A percentile compares a stretch with the other conserved stretches of the same genome.
phyloP scores from a whole-genome alignment of 2,797 vertebrate species.

The Tokudaia muenninki region DNA sequence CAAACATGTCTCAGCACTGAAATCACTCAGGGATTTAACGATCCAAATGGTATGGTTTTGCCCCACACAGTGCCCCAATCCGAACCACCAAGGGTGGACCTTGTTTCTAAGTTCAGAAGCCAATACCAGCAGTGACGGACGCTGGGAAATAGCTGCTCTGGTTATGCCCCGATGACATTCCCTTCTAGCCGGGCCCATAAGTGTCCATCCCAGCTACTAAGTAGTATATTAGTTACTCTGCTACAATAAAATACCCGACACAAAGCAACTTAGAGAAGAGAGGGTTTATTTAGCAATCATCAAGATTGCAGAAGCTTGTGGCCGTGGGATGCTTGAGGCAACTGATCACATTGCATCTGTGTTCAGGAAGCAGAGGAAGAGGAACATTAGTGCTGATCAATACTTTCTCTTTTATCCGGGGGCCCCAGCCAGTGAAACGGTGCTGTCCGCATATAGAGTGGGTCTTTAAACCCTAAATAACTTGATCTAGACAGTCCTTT shows the following conservation, averaged over 20 bases:
- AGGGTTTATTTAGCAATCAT: not conserved
- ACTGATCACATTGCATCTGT: not conserved
- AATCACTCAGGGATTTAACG: constrained; percentile 2
- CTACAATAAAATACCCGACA: not conserved
- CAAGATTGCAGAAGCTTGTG: not conserved
- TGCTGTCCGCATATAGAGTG: not conserved
- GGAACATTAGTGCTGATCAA: not conserved
- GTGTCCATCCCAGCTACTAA: not conserved
- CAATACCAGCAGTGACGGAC: not conserved
- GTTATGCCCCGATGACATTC: not conserved
- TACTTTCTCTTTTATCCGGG: not conserved
- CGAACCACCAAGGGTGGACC: not conserved
- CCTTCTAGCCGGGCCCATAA: not conserved
- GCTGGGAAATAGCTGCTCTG: not conserved
- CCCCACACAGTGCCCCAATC: not conserved
- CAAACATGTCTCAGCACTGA: not conserved
- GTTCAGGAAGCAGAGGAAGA: not conserved
- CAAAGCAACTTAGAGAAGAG: not conserved
- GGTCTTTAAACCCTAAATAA: not conserved
- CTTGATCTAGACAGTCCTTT: not conserved
- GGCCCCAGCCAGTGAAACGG: not conserved
- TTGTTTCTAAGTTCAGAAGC: not conserved
- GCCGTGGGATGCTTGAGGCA: no score
- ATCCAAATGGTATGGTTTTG: not conserved
- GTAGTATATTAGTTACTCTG: not conserved